Conservation (phyloP, 1,140 invertebrate species). For the Temnothorax nylanderi region DNA sequence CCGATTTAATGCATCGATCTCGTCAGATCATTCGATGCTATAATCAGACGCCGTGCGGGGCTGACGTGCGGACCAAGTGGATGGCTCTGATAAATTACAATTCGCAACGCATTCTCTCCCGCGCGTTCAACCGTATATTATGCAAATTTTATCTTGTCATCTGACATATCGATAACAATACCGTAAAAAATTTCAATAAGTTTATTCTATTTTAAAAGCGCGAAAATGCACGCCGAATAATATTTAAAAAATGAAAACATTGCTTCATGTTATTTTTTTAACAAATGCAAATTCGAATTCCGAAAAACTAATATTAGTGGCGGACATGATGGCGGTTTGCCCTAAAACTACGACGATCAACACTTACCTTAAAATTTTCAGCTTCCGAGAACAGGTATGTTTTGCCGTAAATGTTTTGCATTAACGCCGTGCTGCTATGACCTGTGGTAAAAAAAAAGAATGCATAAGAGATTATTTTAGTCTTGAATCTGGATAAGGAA, state of each 20-base stretch:
- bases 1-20: conserved; percentile 51
- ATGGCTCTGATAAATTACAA: conserved; percentile 42
- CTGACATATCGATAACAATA: not conserved
- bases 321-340: not conserved
- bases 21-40: conserved; percentile 37
- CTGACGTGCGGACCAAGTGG: conserved; percentile 26
- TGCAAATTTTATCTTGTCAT: conserved; percentile 13
- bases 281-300: not conserved
- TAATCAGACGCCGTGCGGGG: not conserved
- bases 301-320: not conserved
- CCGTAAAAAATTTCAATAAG: not conserved
- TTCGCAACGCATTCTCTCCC: not conserved
- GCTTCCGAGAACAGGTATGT: not conserved
- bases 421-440: not conserved
- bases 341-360: conserved; percentile 5
- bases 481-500: not conserved
- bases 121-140: not conserved
- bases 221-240: not conserved
- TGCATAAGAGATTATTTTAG: conserved; percentile 5
- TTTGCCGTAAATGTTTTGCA: not conserved
- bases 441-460: not conserved
- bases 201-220: not conserved
- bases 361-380: conserved; percentile 27
- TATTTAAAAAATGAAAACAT: not conserved
- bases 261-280: not conserved